These are phyloP conservation scores for Thumatha senex DNA, from an alignment of 2,888 invertebrate genomes.

Conservation along the genomic window DNA sequence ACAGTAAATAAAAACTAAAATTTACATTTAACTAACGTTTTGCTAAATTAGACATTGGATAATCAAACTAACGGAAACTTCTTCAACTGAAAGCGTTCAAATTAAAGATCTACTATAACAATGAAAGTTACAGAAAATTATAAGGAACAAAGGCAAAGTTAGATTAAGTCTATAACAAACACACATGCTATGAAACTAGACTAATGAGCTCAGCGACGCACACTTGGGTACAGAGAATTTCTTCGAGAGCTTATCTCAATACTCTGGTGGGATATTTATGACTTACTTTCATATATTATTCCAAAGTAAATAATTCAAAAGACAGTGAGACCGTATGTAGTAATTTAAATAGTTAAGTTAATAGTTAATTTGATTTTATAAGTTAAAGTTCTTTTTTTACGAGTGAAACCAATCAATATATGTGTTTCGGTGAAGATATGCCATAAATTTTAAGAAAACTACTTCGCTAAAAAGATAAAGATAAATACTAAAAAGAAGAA, in stretches of 20 bases:
- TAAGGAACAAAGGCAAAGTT: slow-evolving; percentile 43
- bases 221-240: slow-evolving; percentile 28
- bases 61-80: slow-evolving; percentile 19
- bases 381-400: too few species aligned
- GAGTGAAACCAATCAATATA: neutral
- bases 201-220: slow-evolving; percentile 40
- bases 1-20: too few species aligned
- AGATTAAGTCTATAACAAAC: slow-evolving; percentile 45
- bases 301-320: neutral
- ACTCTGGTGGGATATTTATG: slow-evolving; percentile 25
- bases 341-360: neutral
- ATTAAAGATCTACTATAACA: slow-evolving; percentile 26
- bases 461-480: too few species aligned
- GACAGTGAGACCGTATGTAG: neutral
- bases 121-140: slow-evolving; percentile 34
- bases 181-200: slow-evolving; percentile 39
- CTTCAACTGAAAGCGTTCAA: slow-evolving; percentile 11
- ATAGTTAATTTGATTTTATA: too few species aligned
- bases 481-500: too few species aligned
- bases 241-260: slow-evolving; percentile 36
- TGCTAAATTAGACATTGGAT: slow-evolving; percentile 2
- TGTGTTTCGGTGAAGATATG: too few species aligned
- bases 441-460: too few species aligned
- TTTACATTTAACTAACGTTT: neutral
- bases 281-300: slow-evolving; percentile 15